Conservation (phyloP, 2,797 vertebrate genomes). For the Podargus strigoides region DNA sequence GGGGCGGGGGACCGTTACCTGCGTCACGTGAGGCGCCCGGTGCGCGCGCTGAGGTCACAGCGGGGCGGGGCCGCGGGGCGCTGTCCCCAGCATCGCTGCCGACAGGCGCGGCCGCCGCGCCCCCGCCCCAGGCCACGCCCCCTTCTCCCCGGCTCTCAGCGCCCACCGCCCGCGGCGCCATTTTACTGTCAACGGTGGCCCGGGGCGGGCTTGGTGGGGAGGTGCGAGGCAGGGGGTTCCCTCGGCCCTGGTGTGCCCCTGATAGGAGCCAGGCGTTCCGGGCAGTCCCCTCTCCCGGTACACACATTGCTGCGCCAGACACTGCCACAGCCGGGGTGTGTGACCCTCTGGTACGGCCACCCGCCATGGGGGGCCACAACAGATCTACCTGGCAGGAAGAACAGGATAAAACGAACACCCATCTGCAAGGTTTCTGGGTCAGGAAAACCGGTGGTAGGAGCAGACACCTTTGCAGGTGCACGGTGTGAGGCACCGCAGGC, state of each 20-base stretch:
- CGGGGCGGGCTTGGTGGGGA: rapidly evolving
- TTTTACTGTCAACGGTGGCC: rapidly evolving
- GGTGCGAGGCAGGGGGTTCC: rapidly evolving
- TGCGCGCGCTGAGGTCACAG: background rate
- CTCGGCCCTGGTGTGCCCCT: rapidly evolving
- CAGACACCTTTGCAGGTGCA: too few species aligned
- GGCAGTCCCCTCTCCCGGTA: too few species aligned
- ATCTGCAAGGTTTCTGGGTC: rapidly evolving
- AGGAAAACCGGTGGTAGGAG: too few species aligned
- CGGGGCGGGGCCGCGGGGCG: background rate
- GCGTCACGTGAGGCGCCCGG: background rate
- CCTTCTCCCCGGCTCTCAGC: too few species aligned
- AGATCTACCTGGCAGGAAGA: background rate
- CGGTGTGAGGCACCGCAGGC: rapidly evolving
- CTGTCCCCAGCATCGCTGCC: background rate
- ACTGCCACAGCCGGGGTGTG: rapidly evolving
- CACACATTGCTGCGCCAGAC: rapidly evolving
- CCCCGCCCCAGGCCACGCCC: background rate
- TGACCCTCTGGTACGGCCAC: background rate
- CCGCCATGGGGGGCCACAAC: rapidly evolving
- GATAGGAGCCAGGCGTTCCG: rapidly evolving
- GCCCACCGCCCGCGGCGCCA: background rate
- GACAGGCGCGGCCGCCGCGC: background rate
- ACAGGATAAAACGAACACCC: rapidly evolving
- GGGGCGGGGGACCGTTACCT: background rate